Evolutionary conservation across 2,888 invertebrate species (phyloP).

Genomic region (Aphidoletes aphidimyza): DNA sequence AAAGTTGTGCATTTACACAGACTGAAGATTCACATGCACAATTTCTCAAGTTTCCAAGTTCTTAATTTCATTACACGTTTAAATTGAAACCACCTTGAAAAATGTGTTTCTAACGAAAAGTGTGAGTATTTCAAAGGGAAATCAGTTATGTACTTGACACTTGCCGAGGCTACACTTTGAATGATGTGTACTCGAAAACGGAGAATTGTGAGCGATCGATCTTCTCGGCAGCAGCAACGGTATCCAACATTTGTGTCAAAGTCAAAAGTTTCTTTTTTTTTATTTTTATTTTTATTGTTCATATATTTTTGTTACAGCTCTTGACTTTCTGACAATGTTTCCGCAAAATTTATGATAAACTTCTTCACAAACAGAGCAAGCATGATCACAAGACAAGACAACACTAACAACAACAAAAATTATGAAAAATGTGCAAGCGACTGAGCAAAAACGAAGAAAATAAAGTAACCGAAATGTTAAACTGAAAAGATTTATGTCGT

Average conservation of each 20-base stretch:
- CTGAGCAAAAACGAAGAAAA: neutral
- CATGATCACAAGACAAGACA: neutral
- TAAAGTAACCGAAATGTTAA: slow-evolving; percentile 39
- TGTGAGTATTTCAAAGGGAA: neutral
- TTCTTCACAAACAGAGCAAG: neutral
- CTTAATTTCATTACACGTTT: too few relatives aligned
- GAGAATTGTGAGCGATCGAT: neutral
- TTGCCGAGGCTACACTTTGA: neutral
- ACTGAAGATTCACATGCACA: too few relatives aligned
- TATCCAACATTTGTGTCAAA: slow-evolving; percentile 25
- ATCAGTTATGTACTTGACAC: slow-evolving; percentile 32
- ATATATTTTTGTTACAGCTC: neutral
- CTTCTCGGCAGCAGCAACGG: neutral
- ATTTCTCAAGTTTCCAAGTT: too few relatives aligned
- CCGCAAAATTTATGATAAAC: slow-evolving; percentile 33
- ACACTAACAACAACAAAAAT: neutral
- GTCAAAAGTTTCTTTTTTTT: neutral
- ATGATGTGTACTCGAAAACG: neutral
- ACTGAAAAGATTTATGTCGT: slow-evolving; percentile 53
- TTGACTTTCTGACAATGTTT: slow-evolving; percentile 46
- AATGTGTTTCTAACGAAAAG: neutral
- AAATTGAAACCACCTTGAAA: neutral
- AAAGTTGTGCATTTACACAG: too few relatives aligned
- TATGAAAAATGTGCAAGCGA: slow-evolving; percentile 47
- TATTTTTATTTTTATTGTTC: neutral